Base-by-base conservation (phyloP, 2,888 invertebrate genomes). In the Cosmia trapezina region DNA sequence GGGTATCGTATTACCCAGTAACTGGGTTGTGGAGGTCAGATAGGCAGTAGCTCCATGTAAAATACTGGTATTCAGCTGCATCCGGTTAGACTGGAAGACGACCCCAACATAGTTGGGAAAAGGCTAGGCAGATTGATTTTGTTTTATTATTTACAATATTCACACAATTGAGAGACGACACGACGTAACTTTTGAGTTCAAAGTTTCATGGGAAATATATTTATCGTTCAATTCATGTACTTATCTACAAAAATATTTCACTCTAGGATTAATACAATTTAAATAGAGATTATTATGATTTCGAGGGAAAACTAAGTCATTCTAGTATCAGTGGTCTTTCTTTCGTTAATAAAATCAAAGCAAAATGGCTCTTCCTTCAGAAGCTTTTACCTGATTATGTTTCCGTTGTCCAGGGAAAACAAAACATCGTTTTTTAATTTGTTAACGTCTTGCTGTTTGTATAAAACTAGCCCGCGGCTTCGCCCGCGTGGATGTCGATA, bases 301-400 rank as follows among this genome's bases (percentile, higher is more conserved):
- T 37, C 1, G n/a, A 8, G 1, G 8, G 0, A 19, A 51, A 43
- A n/a, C 19, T 49, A 11, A 47, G 41, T 33, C 1, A 33, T 49
- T 1, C 4, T 1, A 37, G 22, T 53, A 47, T 60, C n/a, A 57
- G 2, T 14, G 19, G 4, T 2, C 12, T 47, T 47, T 51, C 5
- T 53, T 61, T 37, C 5, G 17, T 41, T 76, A 54, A 43, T 61
- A 45, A 75, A 76, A 70, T 62, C 47, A 49, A 63, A 53, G 33
- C 14, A n/a, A 51, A 75, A 75, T 22, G 6, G 22, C 59, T 59
- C 41, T 51, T 53, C 4, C 17, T 37, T 28, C 9, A 64, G 63
- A 77, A 64, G 60, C 49, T 76, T 76, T 71, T 56, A 77, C 54
- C 45, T 61, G 64, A 77, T 54, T 76, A 17, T 60, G 1, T n/a